Conservation (phyloP, 2,888 invertebrate genomes). For the Xiphydria camelus region DNA sequence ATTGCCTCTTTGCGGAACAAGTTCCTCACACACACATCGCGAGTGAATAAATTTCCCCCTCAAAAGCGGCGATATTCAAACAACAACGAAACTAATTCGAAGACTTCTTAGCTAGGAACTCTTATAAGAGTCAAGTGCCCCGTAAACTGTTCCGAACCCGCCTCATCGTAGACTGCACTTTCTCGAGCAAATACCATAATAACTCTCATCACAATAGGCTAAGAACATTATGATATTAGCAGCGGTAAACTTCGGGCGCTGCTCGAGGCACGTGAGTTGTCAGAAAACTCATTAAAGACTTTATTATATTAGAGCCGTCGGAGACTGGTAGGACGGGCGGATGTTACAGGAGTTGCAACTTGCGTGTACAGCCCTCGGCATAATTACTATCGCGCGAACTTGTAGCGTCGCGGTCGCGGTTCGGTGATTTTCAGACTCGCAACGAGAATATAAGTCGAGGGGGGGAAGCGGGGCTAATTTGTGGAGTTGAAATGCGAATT, state of each 20-base stretch:
- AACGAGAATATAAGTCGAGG: too few species aligned
- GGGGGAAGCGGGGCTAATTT: too few species aligned
- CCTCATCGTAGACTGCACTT: slow-evolving; percentile 14
- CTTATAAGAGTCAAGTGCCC: background rate
- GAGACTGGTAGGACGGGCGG: background rate
- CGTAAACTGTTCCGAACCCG: background rate
- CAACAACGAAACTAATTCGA: too few species aligned
- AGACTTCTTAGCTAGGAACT: too few species aligned
- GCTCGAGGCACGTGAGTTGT: slow-evolving; percentile 11
- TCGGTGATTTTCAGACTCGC: too few species aligned
- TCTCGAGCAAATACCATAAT: slow-evolving; percentile 25
- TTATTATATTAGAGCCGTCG: slow-evolving; percentile 20
- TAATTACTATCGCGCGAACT: background rate
- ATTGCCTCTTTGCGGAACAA: too few species aligned
- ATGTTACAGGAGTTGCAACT: background rate
- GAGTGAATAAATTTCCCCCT: too few species aligned
- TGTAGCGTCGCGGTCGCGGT: too few species aligned
- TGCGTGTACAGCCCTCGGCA: background rate
- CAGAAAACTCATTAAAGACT: slow-evolving; percentile 38
- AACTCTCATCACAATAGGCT: slow-evolving; percentile 23
- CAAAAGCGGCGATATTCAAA: too few species aligned
- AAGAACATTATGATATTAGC: slow-evolving; percentile 21
- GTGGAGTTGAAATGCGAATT: too few species aligned
- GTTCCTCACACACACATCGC: too few species aligned
- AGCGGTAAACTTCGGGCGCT: slow-evolving; percentile 5